Percentiles rank a stretch among this genome's conserved stretches.
Conservation (phyloP, 2,888 invertebrate genomes). For the Sphinx pinastri region DNA sequence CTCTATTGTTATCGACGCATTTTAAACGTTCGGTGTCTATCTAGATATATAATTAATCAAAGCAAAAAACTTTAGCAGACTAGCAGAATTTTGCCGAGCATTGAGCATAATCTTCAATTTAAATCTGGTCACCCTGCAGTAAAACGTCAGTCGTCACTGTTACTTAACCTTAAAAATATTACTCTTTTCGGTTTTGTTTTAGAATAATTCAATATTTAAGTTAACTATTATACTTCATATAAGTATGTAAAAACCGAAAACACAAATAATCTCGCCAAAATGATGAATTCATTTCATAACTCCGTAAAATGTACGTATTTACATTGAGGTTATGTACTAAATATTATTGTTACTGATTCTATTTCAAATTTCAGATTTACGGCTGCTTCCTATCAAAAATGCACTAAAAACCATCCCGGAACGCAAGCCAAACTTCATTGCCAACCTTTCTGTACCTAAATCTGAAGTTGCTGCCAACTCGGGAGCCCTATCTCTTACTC, state of each 20-base stretch:
- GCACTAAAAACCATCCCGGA: conserved; percentile 63
- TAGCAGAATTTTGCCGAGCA: too few relatives aligned
- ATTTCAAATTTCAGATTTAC: conserved; percentile 62
- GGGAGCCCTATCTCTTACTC: conserved; percentile 58
- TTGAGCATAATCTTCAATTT: too few relatives aligned
- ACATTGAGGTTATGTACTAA: conserved; percentile 58
- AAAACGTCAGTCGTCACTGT: too few relatives aligned
- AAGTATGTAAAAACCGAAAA: conserved; percentile 10
- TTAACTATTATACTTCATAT: background rate
- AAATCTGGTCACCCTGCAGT: too few relatives aligned
- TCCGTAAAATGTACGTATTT: conserved; percentile 69
- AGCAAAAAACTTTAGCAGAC: too few relatives aligned
- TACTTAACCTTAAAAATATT: too few relatives aligned
- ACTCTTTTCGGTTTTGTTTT: too few relatives aligned
- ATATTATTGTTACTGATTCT: conserved; percentile 32
- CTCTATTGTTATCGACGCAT: too few relatives aligned
- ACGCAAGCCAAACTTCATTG: conserved; percentile 49
- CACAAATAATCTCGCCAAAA: conserved; percentile 33
- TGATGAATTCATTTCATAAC: conserved; percentile 69
- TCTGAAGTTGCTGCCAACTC: conserved; percentile 45
- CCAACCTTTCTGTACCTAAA: conserved; percentile 42
- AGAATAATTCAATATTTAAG: background rate
- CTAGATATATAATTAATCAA: too few relatives aligned
- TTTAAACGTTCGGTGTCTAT: too few relatives aligned
- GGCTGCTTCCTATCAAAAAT: conserved; percentile 64